phyloP scores from a whole-genome alignment of 2,113 vertebrate species.

The Coturnix japonica region DNA sequence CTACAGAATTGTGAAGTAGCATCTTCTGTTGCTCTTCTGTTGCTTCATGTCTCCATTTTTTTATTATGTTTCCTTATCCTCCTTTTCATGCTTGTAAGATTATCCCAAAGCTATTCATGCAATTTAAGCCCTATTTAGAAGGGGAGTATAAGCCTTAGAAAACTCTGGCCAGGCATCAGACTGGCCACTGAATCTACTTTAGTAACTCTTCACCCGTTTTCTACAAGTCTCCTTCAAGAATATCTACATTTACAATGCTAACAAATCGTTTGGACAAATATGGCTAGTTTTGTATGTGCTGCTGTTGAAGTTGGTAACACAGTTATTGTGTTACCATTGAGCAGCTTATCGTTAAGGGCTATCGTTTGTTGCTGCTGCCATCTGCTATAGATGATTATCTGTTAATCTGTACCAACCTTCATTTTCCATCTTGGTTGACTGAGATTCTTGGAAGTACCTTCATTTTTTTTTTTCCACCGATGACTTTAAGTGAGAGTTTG shows the following conservation, averaged over 20 bases:
- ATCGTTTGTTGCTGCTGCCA: neutral
- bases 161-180: neutral
- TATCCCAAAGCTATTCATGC: neutral
- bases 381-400: neutral
- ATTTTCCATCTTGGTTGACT: neutral
- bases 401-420: neutral
- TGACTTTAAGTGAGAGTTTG: neutral
- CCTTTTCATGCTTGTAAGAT: neutral
- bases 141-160: neutral
- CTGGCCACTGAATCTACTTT: neutral
- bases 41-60: neutral
- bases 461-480: neutral
- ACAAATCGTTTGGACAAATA: neutral
- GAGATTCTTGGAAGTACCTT: neutral
- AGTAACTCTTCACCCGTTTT: neutral
- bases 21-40: neutral
- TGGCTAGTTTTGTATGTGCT: neutral
- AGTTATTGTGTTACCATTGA: neutral
- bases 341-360: neutral
- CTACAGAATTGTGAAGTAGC: neutral
- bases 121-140: neutral
- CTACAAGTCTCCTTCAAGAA: neutral
- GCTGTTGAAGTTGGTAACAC: neutral
- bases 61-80: neutral
- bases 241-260: neutral